Base-by-base conservation (phyloP, 2,888 invertebrate genomes). In the Tricholauxania praeusta region DNA sequence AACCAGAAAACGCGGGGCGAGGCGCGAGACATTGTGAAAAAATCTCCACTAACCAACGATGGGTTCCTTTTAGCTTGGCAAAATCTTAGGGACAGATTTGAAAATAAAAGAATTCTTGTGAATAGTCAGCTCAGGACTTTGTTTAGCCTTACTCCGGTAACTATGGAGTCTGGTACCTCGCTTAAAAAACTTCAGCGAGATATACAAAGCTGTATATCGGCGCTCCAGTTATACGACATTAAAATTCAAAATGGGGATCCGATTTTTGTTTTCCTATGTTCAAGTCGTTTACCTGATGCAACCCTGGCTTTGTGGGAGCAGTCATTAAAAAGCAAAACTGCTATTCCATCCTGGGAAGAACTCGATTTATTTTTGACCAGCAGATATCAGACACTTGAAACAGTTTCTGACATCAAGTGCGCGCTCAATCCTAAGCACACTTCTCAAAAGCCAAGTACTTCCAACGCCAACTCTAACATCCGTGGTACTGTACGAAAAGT, bases 141-240 rank as follows among this genome's bases (percentile, higher is more conserved):
- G 8, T 67, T 52, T 14, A 67, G 28, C 14, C 22, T 66, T 15
- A 19, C 28, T 19, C 3, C 53, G 1, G 32, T 19, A 1, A 52
- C 19, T 4, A 22, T 12, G 2, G 52, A 66, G n/a, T 66, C 66
- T 8, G 22, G 52, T 4, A n/a, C 32, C 1, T 12, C 39, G 15
- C 22, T 63, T 39, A 63, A 63, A 48, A 63, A 63, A 63, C 48
- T 63, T 14, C 63, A 63, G 12, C 32, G 63, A 3, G 48, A 39
- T 39, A 63, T 63, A 28, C 22, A 63, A 28, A 17, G 48, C 15
- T 63, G 63, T 39, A 39, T 63, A 15, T 39, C 63, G 4, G 51
- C 19, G 15, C 22, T 57, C 14, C 17, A 14, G 17, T 22, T 57
- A 5, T 22, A 57, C 22, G 12, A 57, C 22, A 22, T 57, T 2